phyloP scores from a whole-genome alignment of 2,113 vertebrate species.

The Halichoeres trimaculatus region DNA sequence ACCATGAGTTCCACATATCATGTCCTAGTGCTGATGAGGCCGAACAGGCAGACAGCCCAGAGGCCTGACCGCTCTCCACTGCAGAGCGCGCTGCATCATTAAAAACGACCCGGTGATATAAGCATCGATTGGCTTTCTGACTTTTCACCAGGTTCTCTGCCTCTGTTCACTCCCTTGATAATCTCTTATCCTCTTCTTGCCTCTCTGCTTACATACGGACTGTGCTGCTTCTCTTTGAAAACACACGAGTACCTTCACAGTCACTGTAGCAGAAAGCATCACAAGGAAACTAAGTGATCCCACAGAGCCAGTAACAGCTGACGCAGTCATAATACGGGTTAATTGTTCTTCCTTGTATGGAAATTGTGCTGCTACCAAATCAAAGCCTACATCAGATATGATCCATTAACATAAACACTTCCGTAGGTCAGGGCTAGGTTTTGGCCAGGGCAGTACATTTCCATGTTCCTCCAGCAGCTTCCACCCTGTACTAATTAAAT shows the following conservation, averaged over 20 bases:
- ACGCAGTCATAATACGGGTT: constrained; percentile 19
- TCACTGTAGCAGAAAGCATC: constrained; percentile 27
- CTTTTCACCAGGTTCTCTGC: constrained; percentile 40
- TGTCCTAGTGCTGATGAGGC: constrained; percentile 66
- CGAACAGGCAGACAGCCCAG: constrained; percentile 57
- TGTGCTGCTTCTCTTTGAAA: not conserved
- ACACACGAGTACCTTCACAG: constrained; percentile 11
- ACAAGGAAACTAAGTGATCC: constrained; percentile 44
- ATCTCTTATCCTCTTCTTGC: constrained; percentile 24
- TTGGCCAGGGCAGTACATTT: constrained; percentile 52
- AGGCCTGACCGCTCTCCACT: constrained; percentile 63
- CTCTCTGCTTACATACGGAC: constrained; percentile 24
- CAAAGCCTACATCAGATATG: constrained; percentile 1
- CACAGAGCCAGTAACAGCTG: constrained; percentile 27
- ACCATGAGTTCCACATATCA: constrained; percentile 60
- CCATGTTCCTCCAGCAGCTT: constrained; percentile 60
- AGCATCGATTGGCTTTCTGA: constrained; percentile 61
- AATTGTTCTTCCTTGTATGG: constrained; percentile 25
- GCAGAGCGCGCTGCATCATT: constrained; percentile 74
- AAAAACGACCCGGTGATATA: constrained; percentile 71
- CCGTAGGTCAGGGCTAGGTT: constrained; percentile 23
- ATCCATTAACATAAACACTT: constrained; percentile 30
- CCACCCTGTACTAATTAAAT: constrained; percentile 71
- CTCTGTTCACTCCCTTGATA: constrained; percentile 43
- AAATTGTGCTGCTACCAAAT: constrained; percentile 22